phyloP scores from a whole-genome alignment of 1,140 invertebrate genomes.

The Lasioglossum baleicum region DNA sequence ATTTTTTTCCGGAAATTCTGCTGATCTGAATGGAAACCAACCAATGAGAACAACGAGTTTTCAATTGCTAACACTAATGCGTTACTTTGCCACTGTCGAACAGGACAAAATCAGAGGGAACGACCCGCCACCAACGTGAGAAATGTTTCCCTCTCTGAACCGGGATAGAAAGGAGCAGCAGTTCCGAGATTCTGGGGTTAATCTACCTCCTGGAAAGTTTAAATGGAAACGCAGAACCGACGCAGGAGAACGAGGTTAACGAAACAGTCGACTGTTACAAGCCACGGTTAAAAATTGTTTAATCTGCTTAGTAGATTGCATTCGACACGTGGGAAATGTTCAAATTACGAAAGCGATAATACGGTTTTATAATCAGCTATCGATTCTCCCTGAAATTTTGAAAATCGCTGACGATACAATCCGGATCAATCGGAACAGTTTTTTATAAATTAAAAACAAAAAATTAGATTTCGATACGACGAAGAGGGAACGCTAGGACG shows the following conservation, averaged over 20 bases:
- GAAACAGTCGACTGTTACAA: slow-evolving; percentile 49
- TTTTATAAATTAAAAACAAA: no score
- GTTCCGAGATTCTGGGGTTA: slow-evolving; percentile 52
- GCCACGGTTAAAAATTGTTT: slow-evolving; percentile 58
- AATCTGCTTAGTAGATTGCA: slow-evolving; percentile 67
- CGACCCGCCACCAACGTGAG: slow-evolving; percentile 16
- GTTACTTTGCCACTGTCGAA: no score
- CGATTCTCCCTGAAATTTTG: no score
- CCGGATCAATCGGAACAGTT: no score
- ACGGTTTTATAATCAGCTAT: no score
- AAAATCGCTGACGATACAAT: no score
- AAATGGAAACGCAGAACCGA: slow-evolving; percentile 60
- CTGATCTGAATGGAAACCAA: no score
- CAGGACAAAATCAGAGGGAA: not conserved
- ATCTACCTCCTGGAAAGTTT: slow-evolving; percentile 65
- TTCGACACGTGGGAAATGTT: slow-evolving; percentile 50
- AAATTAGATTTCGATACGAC: no score
- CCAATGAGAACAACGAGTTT: no score
- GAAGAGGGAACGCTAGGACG: no score
- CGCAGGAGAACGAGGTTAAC: slow-evolving; percentile 39
- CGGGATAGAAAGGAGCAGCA: not conserved
- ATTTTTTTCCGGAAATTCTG: not conserved
- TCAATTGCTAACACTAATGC: no score
- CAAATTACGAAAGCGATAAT: not conserved
- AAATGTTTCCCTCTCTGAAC: slow-evolving; percentile 31